These are phyloP conservation scores for Notolepis coatsorum DNA, from an alignment of 2,797 vertebrate species.

Conservation along the genomic window DNA sequence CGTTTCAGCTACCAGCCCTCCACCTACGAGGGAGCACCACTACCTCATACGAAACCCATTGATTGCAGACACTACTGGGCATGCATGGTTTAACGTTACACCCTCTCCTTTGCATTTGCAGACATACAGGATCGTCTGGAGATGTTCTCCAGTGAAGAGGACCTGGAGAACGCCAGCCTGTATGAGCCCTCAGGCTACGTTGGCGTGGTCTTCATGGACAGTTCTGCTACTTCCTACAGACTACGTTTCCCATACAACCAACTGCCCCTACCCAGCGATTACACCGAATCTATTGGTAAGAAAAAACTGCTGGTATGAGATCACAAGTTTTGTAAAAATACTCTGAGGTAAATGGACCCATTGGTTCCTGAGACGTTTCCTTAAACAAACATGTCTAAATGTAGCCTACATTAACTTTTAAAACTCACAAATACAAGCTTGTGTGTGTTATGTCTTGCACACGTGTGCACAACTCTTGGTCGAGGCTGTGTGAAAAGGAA, in stretches of 20 bases:
- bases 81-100: background rate
- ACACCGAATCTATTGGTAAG: conserved; percentile 82
- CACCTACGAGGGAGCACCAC: too few relatives aligned
- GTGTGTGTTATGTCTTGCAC: too few relatives aligned
- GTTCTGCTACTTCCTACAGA: conserved; percentile 83
- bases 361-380: too few relatives aligned
- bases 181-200: conserved; percentile 83
- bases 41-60: background rate
- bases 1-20: background rate
- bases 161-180: conserved; percentile 87
- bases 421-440: too few relatives aligned
- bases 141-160: conserved; percentile 85
- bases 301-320: too few relatives aligned
- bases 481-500: too few relatives aligned
- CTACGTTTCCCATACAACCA: conserved; percentile 86
- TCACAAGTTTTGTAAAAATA: too few relatives aligned
- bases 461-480: too few relatives aligned
- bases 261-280: conserved; percentile 80
- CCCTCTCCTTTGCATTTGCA: conserved; percentile 31
- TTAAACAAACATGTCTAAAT: too few relatives aligned
- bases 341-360: too few relatives aligned
- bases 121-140: conserved; percentile 76
- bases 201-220: conserved; percentile 89
- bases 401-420: too few relatives aligned
- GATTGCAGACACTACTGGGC: background rate